These are phyloP conservation scores for Colistium nudipinnis DNA, from an alignment of 2,113 vertebrate species.

Conservation along the genomic window DNA sequence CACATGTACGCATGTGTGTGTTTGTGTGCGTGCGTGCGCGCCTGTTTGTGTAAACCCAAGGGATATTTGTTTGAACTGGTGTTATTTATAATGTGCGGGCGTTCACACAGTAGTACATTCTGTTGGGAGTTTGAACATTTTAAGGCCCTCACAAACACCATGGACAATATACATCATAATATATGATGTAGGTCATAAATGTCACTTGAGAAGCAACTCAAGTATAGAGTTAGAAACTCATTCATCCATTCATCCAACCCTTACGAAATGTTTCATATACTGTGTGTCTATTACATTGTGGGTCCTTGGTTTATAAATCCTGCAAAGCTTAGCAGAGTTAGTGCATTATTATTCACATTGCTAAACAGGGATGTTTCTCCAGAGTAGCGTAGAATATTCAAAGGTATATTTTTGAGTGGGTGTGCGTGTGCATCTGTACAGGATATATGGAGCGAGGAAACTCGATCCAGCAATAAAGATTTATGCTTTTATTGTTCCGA, in stretches of 20 bases:
- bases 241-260: not conserved
- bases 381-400: not conserved
- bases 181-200: not conserved
- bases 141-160: conserved; percentile 2
- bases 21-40: not conserved
- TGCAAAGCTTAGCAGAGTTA: not conserved
- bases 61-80: conserved; percentile 3
- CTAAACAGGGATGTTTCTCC: conserved; percentile 3
- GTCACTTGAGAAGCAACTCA: not conserved
- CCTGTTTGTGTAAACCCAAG: not conserved
- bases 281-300: not conserved
- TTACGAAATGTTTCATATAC: not conserved
- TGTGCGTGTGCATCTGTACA: not conserved
- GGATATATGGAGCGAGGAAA: not conserved
- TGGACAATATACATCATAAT: no score
- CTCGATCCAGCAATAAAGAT: no score
- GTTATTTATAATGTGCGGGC: not conserved
- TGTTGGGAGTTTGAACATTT: not conserved
- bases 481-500: conserved; percentile 8
- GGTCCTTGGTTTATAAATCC: not conserved
- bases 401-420: not conserved
- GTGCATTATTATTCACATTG: conserved; percentile 1
- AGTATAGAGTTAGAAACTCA: not conserved
- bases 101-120: not conserved
- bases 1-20: not conserved